phyloP scores from a whole-genome alignment of 2,797 vertebrate genomes.

The Nyctalus aviator region DNA sequence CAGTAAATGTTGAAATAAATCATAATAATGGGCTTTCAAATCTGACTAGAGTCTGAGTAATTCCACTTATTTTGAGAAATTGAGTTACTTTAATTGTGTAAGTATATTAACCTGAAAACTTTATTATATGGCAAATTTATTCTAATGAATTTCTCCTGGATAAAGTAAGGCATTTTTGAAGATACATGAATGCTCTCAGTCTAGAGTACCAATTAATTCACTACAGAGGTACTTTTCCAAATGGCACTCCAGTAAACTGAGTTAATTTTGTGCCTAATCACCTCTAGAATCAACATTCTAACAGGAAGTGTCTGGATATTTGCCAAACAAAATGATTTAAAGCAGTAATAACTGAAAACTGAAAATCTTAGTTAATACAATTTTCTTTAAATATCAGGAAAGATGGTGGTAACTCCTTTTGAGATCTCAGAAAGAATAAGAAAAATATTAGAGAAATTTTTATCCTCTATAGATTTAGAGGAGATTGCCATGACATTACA shows the following conservation, averaged over 20 bases:
- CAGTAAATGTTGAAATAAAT: conserved; percentile 53
- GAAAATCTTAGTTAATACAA: not conserved
- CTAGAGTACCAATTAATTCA: not conserved
- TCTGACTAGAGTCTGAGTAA: not conserved
- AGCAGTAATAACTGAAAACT: not conserved
- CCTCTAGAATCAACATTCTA: not conserved
- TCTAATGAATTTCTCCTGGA: not conserved
- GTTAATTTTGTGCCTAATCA: not conserved
- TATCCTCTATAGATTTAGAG: not conserved
- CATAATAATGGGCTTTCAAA: not conserved
- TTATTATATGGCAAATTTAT: not conserved
- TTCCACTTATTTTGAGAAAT: conserved; percentile 44
- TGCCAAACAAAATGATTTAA: not conserved
- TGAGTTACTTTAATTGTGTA: not conserved
- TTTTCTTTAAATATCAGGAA: not conserved
- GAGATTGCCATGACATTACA: not conserved
- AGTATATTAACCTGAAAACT: conserved; percentile 21
- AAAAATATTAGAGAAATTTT: not conserved
- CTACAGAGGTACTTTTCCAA: not conserved
- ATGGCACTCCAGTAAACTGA: not conserved
- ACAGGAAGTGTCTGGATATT: not conserved
- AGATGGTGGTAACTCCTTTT: not conserved
- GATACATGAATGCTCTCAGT: not conserved
- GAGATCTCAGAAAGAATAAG: not conserved
- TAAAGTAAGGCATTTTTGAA: not conserved